Evolutionary conservation across 2,797 vertebrate genomes (phyloP), one percentile per base, ranked within the genome.

Genomic region (Falco berigora): DNA sequence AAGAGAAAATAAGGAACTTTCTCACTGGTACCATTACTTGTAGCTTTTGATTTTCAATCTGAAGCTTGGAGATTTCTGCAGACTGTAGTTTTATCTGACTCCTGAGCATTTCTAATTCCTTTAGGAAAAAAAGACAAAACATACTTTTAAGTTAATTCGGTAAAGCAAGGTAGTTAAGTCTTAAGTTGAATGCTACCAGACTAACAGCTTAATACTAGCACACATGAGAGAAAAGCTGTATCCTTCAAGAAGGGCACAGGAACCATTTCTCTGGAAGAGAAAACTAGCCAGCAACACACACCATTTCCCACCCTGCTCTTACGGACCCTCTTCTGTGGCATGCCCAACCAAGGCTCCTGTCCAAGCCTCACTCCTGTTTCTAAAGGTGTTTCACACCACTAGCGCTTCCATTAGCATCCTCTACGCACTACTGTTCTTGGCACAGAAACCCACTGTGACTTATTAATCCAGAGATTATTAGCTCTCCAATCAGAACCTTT

Each of bases 51-150:
- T 98, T 98, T 94, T 99, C 99, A 3, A 95, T 85, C 94, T 99
- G 98, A 76, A 99, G 98, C 77, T 98, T 98, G 36, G 96, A 94
- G 75, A 99, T 99, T 95, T 99, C 99, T 44, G 94, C 49, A 32
- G 98, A 97, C 95, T 99, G 98, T 20, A 98, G 96, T 44, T 98
- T 97, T 77, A 99, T 92, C 93, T 98, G 98, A 93, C 95, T 98
- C 95, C 98, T 98, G 91, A 99, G 97, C 36, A 93, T 67, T 94
- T 99, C 98, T 62, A 99, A 72, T 81, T 99, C 99, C 99, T 99
- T 94, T 24, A 28, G 91, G 91, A 63, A 89, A 72, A 95, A 74
- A 96, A 91, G 21, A 25, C 46, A 77, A 63, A 64, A 58, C 40
- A 55, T 15, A 24, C 3, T 27, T 68, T 4, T 5, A 44, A 22